Evolutionary conservation across 2,797 vertebrate species (phyloP).

Genomic region (Acipenser oxyrinchus): DNA sequence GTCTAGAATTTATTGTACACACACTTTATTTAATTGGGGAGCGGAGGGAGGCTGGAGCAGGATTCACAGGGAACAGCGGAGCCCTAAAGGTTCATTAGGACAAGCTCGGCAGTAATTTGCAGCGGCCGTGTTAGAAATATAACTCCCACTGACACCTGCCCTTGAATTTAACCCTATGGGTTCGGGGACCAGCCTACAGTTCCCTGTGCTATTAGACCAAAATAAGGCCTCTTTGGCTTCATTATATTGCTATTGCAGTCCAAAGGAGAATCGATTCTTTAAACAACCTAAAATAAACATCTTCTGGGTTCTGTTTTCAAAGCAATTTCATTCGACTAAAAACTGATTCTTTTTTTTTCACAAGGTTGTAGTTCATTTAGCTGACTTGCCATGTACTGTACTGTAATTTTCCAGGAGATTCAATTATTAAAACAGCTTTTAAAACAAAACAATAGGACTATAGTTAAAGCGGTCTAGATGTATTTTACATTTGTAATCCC

Average conservation of each 20-base stretch:
- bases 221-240: background rate
- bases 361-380: conserved; percentile 1
- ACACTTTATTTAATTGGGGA: conserved; percentile 8
- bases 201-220: conserved; percentile 2
- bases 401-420: too few species aligned
- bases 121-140: background rate
- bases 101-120: background rate
- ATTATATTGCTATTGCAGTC: conserved; percentile 5
- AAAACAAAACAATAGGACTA: too few species aligned
- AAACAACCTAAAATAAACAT: background rate
- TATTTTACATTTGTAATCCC: too few species aligned
- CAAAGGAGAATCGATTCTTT: background rate
- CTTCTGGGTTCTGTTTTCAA: conserved; percentile 2
- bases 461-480: too few species aligned
- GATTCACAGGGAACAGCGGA: background rate
- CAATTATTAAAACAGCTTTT: too few species aligned
- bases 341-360: background rate
- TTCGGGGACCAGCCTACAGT: background rate
- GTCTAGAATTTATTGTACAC: background rate
- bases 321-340: conserved; percentile 11
- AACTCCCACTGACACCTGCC: conserved; percentile 18
- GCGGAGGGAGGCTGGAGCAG: background rate
- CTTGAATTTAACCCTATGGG: background rate
- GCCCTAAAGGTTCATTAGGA: background rate
- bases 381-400: background rate